These are phyloP conservation scores for Drosophila dunni DNA, from an alignment of 1,140 invertebrate genomes.

Conservation along the genomic window DNA sequence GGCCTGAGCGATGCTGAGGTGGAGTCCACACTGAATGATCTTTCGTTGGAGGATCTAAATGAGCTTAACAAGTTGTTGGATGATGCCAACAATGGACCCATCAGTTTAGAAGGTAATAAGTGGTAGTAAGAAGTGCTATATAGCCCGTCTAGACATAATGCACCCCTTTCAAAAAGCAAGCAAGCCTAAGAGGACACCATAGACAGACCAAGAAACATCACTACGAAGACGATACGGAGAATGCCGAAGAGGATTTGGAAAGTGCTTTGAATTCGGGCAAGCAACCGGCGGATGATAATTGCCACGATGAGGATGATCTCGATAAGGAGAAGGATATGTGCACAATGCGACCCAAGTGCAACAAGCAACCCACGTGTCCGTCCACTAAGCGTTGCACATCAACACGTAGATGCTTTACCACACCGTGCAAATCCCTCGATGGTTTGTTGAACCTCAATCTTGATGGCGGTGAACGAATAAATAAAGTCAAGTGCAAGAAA, in stretches of 20 bases:
- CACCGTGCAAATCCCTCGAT: slow-evolving; percentile 20
- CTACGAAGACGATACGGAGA: slow-evolving; percentile 21
- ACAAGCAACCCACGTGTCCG: slow-evolving; percentile 9
- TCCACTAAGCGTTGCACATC: slow-evolving; percentile 30
- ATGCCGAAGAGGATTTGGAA: slow-evolving; percentile 14
- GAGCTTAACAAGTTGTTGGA: slow-evolving; percentile 50
- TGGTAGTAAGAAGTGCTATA: background rate
- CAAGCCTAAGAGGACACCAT: slow-evolving; percentile 38
- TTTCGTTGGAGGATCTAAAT: slow-evolving; percentile 56
- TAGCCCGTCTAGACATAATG: slow-evolving; percentile 1
- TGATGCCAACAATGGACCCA: slow-evolving; percentile 41
- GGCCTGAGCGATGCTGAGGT: slow-evolving; percentile 62
- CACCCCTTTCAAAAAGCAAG: slow-evolving; percentile 51
- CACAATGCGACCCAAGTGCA: slow-evolving; percentile 16
- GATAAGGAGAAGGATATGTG: slow-evolving; percentile 37
- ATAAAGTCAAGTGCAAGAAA: slow-evolving; percentile 13
- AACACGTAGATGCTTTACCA: slow-evolving; percentile 7
- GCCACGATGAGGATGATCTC: slow-evolving; percentile 51
- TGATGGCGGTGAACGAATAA: slow-evolving; percentile 19
- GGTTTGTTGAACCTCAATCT: slow-evolving; percentile 20
- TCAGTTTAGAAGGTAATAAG: slow-evolving; percentile 33
- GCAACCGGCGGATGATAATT: slow-evolving; percentile 14
- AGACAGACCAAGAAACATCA: slow-evolving; percentile 23
- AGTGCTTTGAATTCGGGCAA: background rate
- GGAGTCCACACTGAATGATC: slow-evolving; percentile 42